Base-by-base conservation (phyloP, 2,797 vertebrate genomes). In the Microctenopoma steveboyesi region DNA sequence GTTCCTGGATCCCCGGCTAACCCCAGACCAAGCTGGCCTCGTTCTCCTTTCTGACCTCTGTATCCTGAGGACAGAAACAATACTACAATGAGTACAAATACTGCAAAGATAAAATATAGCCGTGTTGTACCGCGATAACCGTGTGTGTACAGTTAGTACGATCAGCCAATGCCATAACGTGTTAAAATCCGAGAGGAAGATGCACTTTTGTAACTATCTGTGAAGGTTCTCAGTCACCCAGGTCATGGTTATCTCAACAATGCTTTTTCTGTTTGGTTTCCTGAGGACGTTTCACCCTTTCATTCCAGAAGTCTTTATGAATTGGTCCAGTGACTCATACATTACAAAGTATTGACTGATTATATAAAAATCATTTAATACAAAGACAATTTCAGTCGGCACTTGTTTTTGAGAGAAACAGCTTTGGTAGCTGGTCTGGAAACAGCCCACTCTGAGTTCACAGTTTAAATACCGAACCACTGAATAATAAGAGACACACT, bases 31-130 rank as follows among this genome's bases (percentile, higher is more conserved):
- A 97, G 92, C 88, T 99, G 97, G 7, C 98, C 98, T 89, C 98
- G 93, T 88, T 99, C 97, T 81, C 98, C 98, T 90, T 99, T 99
- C 92, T 97, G 97, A 88, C 98, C 98, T 86, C 98, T 94, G 92
- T 97, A 96, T 81, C 98, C 98, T 99, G 90, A 40, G 67, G 70
- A 86, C 69, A 94, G 82, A 88, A 47, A 84, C 7, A 55, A 81
- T 4, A 76, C 13, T 57, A 6, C 22, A 50, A 58, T 88, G 61
- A 84, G 70, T 67, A 69, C 48, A 56, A 60, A 78, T 43, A 69
- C 39, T 33, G n/a, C 28, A 50, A 55, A 55, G 11, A 6, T 37
- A 35, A 64, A 54, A 11, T 30, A n/a, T 5, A 53, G 27, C 35
- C 39, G 8, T 52, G 33, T 5, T n/a, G 4, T 27, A 30, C 52